Conservation (phyloP, 2,888 invertebrate species). For the Drosophila hamatofila region DNA sequence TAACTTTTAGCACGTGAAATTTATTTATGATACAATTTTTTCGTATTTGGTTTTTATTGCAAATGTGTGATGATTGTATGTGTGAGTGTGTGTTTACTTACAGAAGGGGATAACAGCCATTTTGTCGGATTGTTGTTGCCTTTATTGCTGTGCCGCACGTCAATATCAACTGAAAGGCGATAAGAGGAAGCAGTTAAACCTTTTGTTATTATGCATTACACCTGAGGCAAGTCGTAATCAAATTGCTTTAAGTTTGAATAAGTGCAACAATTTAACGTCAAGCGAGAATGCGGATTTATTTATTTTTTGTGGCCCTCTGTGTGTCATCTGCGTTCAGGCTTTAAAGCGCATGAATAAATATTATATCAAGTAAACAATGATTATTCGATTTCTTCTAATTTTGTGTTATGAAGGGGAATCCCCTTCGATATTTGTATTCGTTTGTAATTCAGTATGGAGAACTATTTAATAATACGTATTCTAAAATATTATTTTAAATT, state of each 20-base stretch:
- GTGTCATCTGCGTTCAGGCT: background rate
- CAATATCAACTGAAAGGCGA: constrained; percentile 44
- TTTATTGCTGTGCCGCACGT: constrained; percentile 17
- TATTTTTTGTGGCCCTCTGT: background rate
- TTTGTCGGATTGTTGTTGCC: constrained; percentile 40
- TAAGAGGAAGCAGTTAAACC: constrained; percentile 42
- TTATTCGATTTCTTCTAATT: background rate
- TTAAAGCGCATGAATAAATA: background rate
- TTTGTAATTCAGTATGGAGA: background rate
- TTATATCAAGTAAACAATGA: background rate
- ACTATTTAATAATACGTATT: background rate
- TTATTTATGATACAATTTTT: constrained; percentile 37
- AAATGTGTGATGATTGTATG: constrained; percentile 15
- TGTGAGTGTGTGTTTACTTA: constrained; percentile 47
- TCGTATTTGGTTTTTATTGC: constrained; percentile 3
- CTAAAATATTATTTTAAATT: background rate
- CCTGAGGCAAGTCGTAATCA: constrained; percentile 17
- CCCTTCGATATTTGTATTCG: no score
- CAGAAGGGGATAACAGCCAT: constrained; percentile 72
- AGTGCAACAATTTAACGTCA: constrained; percentile 17
- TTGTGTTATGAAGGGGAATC: background rate
- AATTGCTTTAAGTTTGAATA: constrained; percentile 17
- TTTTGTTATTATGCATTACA: constrained; percentile 21
- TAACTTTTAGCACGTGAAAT: constrained; percentile 51
- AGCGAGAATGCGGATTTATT: constrained; percentile 33